Evolutionary conservation across 2,888 invertebrate species (phyloP), one percentile per base, ranked within the genome.

Genomic region (Morpho achilles): DNA sequence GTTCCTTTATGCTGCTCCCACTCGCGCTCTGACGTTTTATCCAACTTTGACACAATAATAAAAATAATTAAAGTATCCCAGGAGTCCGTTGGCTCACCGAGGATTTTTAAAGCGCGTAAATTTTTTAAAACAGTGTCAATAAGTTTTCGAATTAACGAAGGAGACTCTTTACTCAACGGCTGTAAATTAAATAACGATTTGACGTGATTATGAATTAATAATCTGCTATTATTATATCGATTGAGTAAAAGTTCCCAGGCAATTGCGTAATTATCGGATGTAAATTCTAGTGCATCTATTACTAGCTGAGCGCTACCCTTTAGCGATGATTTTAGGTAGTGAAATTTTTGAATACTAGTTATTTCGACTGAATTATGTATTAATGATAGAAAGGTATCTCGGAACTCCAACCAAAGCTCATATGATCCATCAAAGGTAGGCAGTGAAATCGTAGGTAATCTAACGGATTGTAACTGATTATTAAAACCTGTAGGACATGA

Each of bases 51-150:
- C 32, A 32, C 32, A 32, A 32, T 32, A 32, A 32, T 32, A 32
- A 32, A 32, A 32, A 32, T 32, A 32, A 32, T 32, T 32, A 32
- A 3, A 3, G 32, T 32, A 32, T 32, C 32, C 32, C 32, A 32
- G 32, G 32, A 32, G 32, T 32, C 32, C 32, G 32, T 32, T 43
- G 42, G 8, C 42, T 43, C 42, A 43, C 42, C 42, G 8, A 43
- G 42, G 4, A 43, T 43, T 6, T 9, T 43, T 8, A 43, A 7
- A 3, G 65, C 61, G 7, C 64, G 65, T 45, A 68, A 10, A 53
- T 68, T 66, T 47, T 55, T 53, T 32, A 62, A 49, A 39, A 61
- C 16, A 7, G 51, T 55, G 40, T 66, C 67, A 23, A 66, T 63
- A 16, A 68, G 50, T 41, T 66, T 66, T 1, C 67, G 53, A 22